A percentile compares a stretch with the other conserved stretches of the same genome.
Evolutionary conservation across 2,797 vertebrate species (phyloP).

Genomic region (Podarcis lilfordi): DNA sequence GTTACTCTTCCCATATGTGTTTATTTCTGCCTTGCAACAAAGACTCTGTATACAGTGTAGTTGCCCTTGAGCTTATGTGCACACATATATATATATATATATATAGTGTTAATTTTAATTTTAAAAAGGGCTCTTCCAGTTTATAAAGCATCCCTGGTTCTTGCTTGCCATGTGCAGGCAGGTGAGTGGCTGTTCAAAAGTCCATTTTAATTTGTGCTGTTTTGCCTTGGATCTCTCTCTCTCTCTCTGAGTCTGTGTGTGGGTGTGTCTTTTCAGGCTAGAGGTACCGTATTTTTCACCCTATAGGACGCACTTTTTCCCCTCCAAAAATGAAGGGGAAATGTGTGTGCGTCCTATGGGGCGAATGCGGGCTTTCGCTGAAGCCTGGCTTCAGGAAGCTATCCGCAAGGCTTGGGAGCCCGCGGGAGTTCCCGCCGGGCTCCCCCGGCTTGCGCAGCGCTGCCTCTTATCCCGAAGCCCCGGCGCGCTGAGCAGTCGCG

Average conservation of each 20-base stretch:
- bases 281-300: background rate
- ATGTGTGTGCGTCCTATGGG: too few species aligned
- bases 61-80: background rate
- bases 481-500: too few species aligned
- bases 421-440: too few species aligned
- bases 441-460: too few species aligned
- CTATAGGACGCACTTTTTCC: too few species aligned
- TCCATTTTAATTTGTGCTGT: background rate
- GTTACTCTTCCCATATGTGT: background rate
- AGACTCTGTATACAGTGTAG: background rate
- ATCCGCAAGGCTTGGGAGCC: too few species aligned
- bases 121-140: background rate
- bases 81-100: too few species aligned
- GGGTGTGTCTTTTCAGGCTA: background rate
- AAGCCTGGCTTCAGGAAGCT: too few species aligned
- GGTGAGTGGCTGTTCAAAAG: background rate
- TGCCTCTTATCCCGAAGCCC: too few species aligned
- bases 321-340: too few species aligned
- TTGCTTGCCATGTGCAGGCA: background rate
- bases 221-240: background rate
- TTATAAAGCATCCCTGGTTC: background rate
- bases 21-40: background rate
- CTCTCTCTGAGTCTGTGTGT: background rate
- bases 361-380: too few species aligned
- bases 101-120: background rate